Base-by-base conservation (phyloP, 1,140 invertebrate species). In the Nasonia longicornis region DNA sequence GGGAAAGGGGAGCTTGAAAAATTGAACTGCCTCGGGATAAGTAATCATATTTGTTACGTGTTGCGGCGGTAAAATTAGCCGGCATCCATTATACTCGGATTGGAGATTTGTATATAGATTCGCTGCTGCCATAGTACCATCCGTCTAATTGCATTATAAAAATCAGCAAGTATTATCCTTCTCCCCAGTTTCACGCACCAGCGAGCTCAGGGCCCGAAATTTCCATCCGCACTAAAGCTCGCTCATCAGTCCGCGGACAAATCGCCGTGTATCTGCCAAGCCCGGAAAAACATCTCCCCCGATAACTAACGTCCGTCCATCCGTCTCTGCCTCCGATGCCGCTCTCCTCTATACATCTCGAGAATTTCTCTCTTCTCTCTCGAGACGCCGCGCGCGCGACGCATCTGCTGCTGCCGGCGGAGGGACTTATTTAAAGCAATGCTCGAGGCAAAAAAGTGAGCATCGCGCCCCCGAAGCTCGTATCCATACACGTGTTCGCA, bases 361-460 rank as follows among this genome's bases (percentile, higher is more conserved):
- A 64, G 48, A 76, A 42, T 66, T 3, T 76, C 35, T 26, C 45
- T 73, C 48, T 26, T 42, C 69, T 1, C 14, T 31, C 14, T 31
- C 42, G 10, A 45, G 69, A 42, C n/a, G 70, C 70, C 31, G 31
- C 31, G 31, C 42, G 71, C 26, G 10, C 71, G 42, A 48, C 71
- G n/a, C 42, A 7, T 22, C 29, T 35, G 31, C 29, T 26, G 26
- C 26, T 26, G 26, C 26, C 26, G 26, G 26, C 2, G 38, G 2
- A 20, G 16, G 52, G 20, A 58, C 52, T 58, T 58, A 58, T 58
- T 58, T 58, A 58, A 58, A 58, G 52, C 52, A 20, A 67, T 67
- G 64, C 64, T 35, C 69, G 4, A 29, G 16, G 69, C 20, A 11
- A 38, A 77, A 77, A 77, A 76, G 31, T 69, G 12, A 66, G 48